phyloP scores from a whole-genome alignment of 2,888 invertebrate genomes.

The Nineta flava region DNA sequence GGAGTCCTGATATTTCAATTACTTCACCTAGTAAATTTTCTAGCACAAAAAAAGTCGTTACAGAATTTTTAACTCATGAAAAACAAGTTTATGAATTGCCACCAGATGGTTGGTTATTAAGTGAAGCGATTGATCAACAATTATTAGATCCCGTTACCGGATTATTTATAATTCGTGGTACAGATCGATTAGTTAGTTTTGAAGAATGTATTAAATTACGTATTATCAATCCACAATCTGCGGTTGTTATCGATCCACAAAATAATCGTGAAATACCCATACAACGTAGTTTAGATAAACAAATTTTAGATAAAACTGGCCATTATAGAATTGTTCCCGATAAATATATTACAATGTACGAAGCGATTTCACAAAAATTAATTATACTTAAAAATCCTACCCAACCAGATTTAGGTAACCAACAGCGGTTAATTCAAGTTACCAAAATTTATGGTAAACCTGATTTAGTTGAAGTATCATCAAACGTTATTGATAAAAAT shows the following conservation, averaged over 20 bases:
- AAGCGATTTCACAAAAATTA: slow-evolving; percentile 49
- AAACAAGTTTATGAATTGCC: slow-evolving; percentile 66
- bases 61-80: slow-evolving; percentile 22
- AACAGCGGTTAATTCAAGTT: slow-evolving; percentile 47
- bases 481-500: slow-evolving; percentile 30
- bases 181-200: slow-evolving; percentile 68
- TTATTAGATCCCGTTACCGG: slow-evolving; percentile 73
- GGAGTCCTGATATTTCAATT: background rate
- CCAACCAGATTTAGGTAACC: slow-evolving; percentile 32
- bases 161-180: slow-evolving; percentile 70
- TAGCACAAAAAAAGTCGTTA: background rate
- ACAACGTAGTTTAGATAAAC: slow-evolving; percentile 57
- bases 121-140: slow-evolving; percentile 67
- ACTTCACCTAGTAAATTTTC: background rate
- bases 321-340: slow-evolving; percentile 40
- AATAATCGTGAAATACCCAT: slow-evolving; percentile 52
- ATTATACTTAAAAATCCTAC: slow-evolving; percentile 42
- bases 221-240: slow-evolving; percentile 73
- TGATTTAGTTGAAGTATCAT: slow-evolving; percentile 52
- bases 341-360: slow-evolving; percentile 49
- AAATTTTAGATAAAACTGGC: slow-evolving; percentile 61
- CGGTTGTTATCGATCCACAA: slow-evolving; percentile 62
- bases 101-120: slow-evolving; percentile 65
- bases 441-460: slow-evolving; percentile 55
- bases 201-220: slow-evolving; percentile 75